Conservation (phyloP, 2,113 vertebrate species). For the Thomomys bottae region DNA sequence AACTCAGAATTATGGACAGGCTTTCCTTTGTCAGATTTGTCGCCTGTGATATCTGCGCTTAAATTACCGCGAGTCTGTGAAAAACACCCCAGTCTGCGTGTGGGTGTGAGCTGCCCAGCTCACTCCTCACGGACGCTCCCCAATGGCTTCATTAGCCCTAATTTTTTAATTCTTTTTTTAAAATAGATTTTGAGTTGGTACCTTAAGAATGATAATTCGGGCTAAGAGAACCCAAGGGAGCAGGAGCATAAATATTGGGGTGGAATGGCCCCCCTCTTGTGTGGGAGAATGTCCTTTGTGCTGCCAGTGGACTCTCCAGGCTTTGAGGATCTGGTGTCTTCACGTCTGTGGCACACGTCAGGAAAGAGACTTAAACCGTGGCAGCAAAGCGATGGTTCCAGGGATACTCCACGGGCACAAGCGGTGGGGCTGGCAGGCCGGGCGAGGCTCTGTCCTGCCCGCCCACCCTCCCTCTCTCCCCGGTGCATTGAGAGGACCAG, state of each 20-base stretch:
- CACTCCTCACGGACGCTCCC: not conserved
- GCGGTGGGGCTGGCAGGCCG: too few relatives aligned
- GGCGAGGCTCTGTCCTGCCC: too few relatives aligned
- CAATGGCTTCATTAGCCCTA: constrained; percentile 23
- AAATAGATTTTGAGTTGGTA: constrained; percentile 12
- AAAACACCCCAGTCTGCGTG: not conserved
- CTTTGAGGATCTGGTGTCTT: not conserved
- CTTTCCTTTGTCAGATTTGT: constrained; percentile 66
- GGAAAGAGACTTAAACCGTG: not conserved
- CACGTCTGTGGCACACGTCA: not conserved
- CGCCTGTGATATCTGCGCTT: constrained; percentile 56
- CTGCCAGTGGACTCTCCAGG: not conserved
- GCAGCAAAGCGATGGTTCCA: not conserved
- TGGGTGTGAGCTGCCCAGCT: not conserved
- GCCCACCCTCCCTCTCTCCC: not conserved
- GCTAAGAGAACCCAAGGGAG: not conserved
- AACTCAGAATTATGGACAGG: constrained; percentile 59
- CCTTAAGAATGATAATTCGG: constrained; percentile 29
- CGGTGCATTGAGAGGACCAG: not conserved
- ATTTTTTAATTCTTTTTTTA: not conserved
- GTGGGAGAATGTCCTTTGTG: not conserved
- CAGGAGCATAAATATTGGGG: not conserved
- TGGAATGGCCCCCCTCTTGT: not conserved
- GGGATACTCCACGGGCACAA: too few relatives aligned
- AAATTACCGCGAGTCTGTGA: constrained; percentile 5